Conservation (phyloP, 2,797 vertebrate species). For the Scomberomorus guttatus region DNA sequence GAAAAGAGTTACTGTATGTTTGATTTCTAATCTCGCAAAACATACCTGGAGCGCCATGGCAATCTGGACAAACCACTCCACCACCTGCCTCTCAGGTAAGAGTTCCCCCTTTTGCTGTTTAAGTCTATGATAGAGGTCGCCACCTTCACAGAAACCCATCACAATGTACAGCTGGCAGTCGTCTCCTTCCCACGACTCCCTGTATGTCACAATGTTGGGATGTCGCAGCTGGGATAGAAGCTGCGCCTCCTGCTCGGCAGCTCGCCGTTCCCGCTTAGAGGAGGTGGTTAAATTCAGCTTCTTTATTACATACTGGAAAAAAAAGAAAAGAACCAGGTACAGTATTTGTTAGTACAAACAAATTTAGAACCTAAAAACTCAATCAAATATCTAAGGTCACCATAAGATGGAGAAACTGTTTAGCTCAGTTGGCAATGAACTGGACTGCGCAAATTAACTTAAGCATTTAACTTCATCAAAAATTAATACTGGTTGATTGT, state of each 20-base stretch:
- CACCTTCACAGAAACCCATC: slow-evolving; percentile 98
- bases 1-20: background rate
- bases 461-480: background rate
- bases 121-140: slow-evolving; percentile 96
- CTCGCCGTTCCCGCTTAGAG: slow-evolving; percentile 89
- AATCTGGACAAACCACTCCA: slow-evolving; percentile 99
- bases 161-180: slow-evolving; percentile 95
- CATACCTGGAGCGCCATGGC: slow-evolving; percentile 97
- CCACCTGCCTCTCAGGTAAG: slow-evolving; percentile 93
- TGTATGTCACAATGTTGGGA: slow-evolving; percentile 98
- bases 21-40: background rate
- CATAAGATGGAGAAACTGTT: background rate
- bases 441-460: too few relatives aligned
- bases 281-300: slow-evolving; percentile 93
- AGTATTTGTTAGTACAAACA: background rate
- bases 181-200: slow-evolving; percentile 96
- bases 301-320: slow-evolving; percentile 94
- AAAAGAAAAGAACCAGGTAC: background rate
- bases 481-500: background rate
- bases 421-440: background rate
- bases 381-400: background rate
- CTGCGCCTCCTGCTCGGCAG: slow-evolving; percentile 97
- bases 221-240: slow-evolving; percentile 93
- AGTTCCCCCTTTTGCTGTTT: slow-evolving; percentile 95
- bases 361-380: background rate